Evolutionary conservation across 2,888 invertebrate genomes (phyloP), one percentile per base, ranked within the genome.

Genomic region (Polyommatus icarus): DNA sequence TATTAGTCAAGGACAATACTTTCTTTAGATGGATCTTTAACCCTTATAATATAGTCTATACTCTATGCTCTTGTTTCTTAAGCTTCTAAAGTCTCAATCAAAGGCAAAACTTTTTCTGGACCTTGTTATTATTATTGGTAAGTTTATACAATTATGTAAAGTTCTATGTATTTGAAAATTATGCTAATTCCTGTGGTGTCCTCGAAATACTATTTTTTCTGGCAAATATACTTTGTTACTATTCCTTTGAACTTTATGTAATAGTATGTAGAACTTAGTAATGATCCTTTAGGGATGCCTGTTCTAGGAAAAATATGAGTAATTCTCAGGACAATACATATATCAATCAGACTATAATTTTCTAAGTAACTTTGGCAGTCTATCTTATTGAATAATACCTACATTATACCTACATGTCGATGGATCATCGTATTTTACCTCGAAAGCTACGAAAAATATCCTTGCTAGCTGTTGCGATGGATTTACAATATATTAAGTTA

Each of bases 251-350:
- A 29, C 5, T 67, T 67, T 5, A 67, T 67, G 1, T 67, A 15
- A 67, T n/a, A n/a, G n/a, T n/a, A n/a, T 67, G 18, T 67, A 67
- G 29, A 67, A 67, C 67, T 61, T 32, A 29, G 29, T 67, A 24
- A 67, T 24, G 24, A 29, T 67, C 67, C 67, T 5, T 32, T 12
- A 67, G 61, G 61, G 24, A 61, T 4, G 24, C 12, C 24, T 61
- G 10, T 61, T 61, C 24, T 20, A 61, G 61, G 24, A 61, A 24
- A 50, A 20, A 24, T 4, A 67, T 5, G 46, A 46, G 10, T 67
- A 15, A 15, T 67, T 15, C 29, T 67, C 5, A 67, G 12, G 29
- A 29, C 29, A 61, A 20, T 59, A 6, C n/a, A 20, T n/a, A n/a
- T 59, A n/a, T 12, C 50, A 50, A 50, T 15, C 18, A 67, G 24